Percentiles rank a stretch among this genome's conserved stretches.
phyloP scores from a whole-genome alignment of 2,888 invertebrate genomes.

The Aspidapion aeneum region DNA sequence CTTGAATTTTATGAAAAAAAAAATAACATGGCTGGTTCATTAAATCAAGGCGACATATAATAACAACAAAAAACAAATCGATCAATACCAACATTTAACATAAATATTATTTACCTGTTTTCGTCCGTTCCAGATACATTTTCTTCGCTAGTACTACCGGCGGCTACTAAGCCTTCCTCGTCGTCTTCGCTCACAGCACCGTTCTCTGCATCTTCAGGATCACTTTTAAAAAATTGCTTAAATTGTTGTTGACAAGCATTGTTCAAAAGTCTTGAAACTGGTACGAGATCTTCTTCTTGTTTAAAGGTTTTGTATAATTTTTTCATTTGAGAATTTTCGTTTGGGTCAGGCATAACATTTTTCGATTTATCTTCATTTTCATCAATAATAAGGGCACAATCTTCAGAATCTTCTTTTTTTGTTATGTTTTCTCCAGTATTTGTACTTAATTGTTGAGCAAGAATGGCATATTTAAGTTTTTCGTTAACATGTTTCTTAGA shows the following conservation, averaged over 20 bases:
- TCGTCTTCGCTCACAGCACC: slow-evolving; percentile 60
- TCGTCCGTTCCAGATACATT: slow-evolving; percentile 83
- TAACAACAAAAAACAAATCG: too few relatives aligned
- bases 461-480: slow-evolving; percentile 70
- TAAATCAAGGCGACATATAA: too few relatives aligned
- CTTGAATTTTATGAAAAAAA: too few relatives aligned
- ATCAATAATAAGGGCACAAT: slow-evolving; percentile 62
- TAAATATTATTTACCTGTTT: slow-evolving; percentile 56
- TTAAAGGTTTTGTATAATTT: slow-evolving; percentile 26
- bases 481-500: slow-evolving; percentile 52
- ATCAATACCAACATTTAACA: too few relatives aligned
- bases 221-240: slow-evolving; percentile 59
- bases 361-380: slow-evolving; percentile 51
- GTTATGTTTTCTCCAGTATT: slow-evolving; percentile 28
- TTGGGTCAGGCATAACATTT: slow-evolving; percentile 33
- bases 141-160: slow-evolving; percentile 74
- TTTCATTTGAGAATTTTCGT: slow-evolving; percentile 34
- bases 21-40: too few relatives aligned
- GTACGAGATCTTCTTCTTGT: slow-evolving; percentile 66
- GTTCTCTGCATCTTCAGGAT: slow-evolving; percentile 49
- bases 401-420: slow-evolving; percentile 54
- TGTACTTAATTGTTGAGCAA: slow-evolving; percentile 68
- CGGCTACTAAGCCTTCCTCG: slow-evolving; percentile 76
- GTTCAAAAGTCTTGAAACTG: slow-evolving; percentile 71
- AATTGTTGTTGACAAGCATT: slow-evolving; percentile 66